These are phyloP conservation scores for Cepaea nemoralis DNA, from an alignment of 1,140 invertebrate species.

Conservation along the genomic window DNA sequence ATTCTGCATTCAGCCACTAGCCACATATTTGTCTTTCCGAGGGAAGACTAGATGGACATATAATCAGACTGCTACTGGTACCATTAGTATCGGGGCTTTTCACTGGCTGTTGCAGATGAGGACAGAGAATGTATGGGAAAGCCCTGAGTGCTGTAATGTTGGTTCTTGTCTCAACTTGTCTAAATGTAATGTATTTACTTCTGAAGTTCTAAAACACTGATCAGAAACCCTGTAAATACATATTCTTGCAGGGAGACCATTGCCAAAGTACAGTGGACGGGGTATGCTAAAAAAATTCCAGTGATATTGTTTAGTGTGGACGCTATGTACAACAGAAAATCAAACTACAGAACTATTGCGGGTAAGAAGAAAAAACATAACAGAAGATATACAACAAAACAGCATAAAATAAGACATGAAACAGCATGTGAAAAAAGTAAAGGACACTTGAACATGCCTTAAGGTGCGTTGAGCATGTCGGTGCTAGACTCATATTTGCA, in stretches of 20 bases:
- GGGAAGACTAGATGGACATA: no score
- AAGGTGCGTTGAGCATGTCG: background rate
- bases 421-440: background rate
- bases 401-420: no score
- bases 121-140: background rate
- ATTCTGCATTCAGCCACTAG: no score
- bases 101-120: background rate
- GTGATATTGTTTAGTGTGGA: slow-evolving; percentile 67
- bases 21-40: no score
- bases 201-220: background rate
- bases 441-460: background rate
- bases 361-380: slow-evolving; percentile 55
- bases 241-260: slow-evolving; percentile 16
- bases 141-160: background rate
- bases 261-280: slow-evolving; percentile 68
- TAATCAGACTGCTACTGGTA: no score
- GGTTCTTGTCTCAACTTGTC: background rate
- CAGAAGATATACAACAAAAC: no score
- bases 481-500: no score
- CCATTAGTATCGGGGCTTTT: no score
- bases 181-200: background rate
- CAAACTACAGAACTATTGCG: slow-evolving; percentile 62
- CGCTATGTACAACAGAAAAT: slow-evolving; percentile 59
- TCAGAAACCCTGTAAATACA: background rate
- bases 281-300: slow-evolving; percentile 68